Conservation (phyloP, 2,888 invertebrate species). For the Scelioninae gen. 2 region DNA sequence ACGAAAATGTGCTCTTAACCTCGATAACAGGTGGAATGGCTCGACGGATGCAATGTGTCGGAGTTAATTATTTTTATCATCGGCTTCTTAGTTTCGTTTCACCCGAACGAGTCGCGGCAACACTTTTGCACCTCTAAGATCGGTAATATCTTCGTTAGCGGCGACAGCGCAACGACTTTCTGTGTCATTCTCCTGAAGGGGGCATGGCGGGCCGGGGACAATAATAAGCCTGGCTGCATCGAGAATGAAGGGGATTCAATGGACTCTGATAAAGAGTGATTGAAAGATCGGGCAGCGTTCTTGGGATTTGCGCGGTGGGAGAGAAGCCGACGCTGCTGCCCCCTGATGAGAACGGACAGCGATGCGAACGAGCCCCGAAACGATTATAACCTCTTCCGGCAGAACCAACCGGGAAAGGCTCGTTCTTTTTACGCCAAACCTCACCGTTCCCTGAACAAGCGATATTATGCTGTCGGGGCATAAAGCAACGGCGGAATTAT, state of each 20-base stretch:
- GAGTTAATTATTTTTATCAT: no score
- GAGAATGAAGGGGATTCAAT: constrained; percentile 57
- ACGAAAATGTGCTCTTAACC: no score
- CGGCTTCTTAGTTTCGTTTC: no score
- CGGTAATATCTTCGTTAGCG: no score
- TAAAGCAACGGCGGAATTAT: constrained; percentile 44
- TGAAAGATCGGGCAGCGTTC: constrained; percentile 47
- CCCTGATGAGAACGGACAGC: constrained; percentile 56
- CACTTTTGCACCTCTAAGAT: no score
- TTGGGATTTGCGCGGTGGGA: constrained; percentile 43
- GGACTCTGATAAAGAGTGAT: constrained; percentile 54
- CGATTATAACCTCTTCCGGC: constrained; percentile 52
- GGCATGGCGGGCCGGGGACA: constrained; percentile 43
- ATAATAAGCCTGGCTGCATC: constrained; percentile 39
- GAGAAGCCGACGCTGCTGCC: constrained; percentile 38
- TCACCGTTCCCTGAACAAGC: constrained; percentile 17
- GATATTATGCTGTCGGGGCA: constrained; percentile 34
- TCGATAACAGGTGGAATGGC: no score
- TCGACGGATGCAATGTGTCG: no score
- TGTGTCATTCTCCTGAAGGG: constrained; percentile 26
- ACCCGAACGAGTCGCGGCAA: background rate
- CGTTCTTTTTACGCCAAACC: constrained; percentile 44
- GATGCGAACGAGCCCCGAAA: constrained; percentile 43
- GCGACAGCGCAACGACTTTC: constrained; percentile 5
- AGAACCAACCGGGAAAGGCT: constrained; percentile 47